phyloP scores from a whole-genome alignment of 2,797 vertebrate species.

The Fistularia tabacaria region DNA sequence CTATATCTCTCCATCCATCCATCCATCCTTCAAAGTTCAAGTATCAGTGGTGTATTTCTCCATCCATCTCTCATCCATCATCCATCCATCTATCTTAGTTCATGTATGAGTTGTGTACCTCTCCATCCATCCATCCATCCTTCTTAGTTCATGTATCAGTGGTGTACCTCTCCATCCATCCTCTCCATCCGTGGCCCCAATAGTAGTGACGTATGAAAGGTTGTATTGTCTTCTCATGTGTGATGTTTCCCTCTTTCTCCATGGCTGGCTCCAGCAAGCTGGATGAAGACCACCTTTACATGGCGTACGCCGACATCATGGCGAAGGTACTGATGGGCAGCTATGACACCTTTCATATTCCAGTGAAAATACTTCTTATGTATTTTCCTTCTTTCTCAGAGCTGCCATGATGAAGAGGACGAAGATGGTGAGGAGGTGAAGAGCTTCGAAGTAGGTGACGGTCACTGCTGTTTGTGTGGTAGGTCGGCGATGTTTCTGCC shows the following conservation, averaged over 20 bases:
- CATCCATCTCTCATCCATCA: too few species aligned
- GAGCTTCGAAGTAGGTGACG: constrained; percentile 89
- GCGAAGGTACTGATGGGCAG: constrained; percentile 79
- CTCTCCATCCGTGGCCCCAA: too few species aligned
- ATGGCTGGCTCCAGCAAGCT: constrained; percentile 80
- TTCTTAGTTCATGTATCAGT: too few species aligned
- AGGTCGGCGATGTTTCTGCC: neutral
- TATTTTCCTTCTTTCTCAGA: constrained; percentile 66
- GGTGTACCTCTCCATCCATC: too few species aligned
- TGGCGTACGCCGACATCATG: constrained; percentile 98
- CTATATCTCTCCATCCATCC: neutral
- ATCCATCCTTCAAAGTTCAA: too few species aligned
- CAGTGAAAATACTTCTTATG: neutral
- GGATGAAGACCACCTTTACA: constrained; percentile 93
- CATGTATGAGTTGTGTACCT: too few species aligned
- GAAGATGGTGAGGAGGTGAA: constrained; percentile 94
- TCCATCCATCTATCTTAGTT: too few species aligned
- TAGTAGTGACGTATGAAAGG: too few species aligned
- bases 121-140: too few species aligned
- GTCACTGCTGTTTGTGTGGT: neutral
- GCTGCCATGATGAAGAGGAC: constrained; percentile 93
- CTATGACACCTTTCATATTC: neutral
- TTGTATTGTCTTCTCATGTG: neutral
- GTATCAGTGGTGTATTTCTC: too few species aligned
- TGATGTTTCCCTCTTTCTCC: neutral